Conservation (phyloP, 2,888 invertebrate species). For the Cerastis rubricosa region DNA sequence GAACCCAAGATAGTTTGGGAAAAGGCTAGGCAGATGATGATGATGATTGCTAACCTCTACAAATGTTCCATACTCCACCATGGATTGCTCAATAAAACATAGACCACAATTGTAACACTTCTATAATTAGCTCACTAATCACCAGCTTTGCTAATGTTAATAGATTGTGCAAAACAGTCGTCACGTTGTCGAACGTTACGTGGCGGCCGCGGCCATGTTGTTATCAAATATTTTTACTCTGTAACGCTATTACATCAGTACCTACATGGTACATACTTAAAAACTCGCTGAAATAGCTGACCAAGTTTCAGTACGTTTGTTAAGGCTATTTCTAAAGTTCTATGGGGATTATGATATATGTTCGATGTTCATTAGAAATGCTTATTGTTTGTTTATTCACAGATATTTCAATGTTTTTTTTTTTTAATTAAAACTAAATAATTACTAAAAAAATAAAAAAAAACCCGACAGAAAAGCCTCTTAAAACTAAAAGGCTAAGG, state of each 20-base stretch:
- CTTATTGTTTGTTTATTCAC: neutral
- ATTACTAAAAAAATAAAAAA: no score
- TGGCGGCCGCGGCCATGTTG: slow-evolving; percentile 26
- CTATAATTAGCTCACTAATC: slow-evolving; percentile 36
- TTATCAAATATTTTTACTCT: slow-evolving; percentile 54
- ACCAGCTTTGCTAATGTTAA: slow-evolving; percentile 19
- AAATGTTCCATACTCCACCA: neutral
- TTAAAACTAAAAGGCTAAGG: no score
- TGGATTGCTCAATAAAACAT: neutral
- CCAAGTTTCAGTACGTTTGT: slow-evolving; percentile 17
- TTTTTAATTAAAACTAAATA: no score
- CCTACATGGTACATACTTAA: neutral
- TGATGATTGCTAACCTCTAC: neutral
- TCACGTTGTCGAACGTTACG: slow-evolving; percentile 43
- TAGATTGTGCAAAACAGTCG: slow-evolving; percentile 25
- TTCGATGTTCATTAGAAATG: neutral
- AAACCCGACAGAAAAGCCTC: no score
- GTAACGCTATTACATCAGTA: slow-evolving; percentile 18
- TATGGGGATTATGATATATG: neutral
- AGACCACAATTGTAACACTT: neutral
- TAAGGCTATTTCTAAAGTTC: slow-evolving; percentile 22
- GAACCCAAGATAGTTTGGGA: no score
- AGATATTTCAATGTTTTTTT: neutral
- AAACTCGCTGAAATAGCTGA: slow-evolving; percentile 18
- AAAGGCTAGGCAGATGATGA: no score